phyloP scores from a whole-genome alignment of 1,140 invertebrate genomes.

The Himalopsyche phryganea region DNA sequence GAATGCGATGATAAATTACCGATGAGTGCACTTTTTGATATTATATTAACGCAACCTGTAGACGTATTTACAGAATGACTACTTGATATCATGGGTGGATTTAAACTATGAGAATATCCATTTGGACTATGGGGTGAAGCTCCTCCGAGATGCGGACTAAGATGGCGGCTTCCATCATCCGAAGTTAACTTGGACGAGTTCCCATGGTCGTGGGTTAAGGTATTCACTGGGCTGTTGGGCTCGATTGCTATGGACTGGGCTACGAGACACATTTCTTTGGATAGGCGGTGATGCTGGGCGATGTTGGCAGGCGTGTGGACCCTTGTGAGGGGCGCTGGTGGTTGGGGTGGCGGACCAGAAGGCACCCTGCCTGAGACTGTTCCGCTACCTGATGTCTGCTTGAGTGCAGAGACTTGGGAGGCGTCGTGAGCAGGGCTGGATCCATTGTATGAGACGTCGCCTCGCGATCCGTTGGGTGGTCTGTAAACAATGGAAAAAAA shows the following conservation, averaged over 20 bases:
- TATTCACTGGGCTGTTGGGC: constrained; percentile 18
- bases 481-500: constrained; percentile 28
- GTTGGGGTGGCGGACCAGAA: constrained; percentile 39
- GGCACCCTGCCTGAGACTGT: constrained; percentile 39
- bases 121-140: constrained; percentile 17
- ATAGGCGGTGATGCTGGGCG: constrained; percentile 38
- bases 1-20: constrained; percentile 38
- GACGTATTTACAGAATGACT: constrained; percentile 37
- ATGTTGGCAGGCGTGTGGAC: constrained; percentile 46
- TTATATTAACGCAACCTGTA: constrained; percentile 39
- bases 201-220: constrained; percentile 37
- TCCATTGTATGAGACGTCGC: constrained; percentile 40
- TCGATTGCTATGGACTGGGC: constrained; percentile 28
- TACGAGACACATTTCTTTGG: constrained; percentile 31
- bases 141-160: not conserved
- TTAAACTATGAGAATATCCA: constrained; percentile 18
- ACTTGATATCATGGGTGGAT: constrained; percentile 5
- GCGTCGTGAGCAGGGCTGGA: constrained; percentile 41
- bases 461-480: constrained; percentile 43
- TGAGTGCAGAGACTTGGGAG: constrained; percentile 38
- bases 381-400: constrained; percentile 28
- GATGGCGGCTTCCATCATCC: constrained; percentile 4
- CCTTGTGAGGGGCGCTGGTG: constrained; percentile 37
- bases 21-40: constrained; percentile 36
- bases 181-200: constrained; percentile 35